Evolutionary conservation across 2,888 invertebrate genomes (phyloP).

Genomic region (Coecobrya sp.): DNA sequence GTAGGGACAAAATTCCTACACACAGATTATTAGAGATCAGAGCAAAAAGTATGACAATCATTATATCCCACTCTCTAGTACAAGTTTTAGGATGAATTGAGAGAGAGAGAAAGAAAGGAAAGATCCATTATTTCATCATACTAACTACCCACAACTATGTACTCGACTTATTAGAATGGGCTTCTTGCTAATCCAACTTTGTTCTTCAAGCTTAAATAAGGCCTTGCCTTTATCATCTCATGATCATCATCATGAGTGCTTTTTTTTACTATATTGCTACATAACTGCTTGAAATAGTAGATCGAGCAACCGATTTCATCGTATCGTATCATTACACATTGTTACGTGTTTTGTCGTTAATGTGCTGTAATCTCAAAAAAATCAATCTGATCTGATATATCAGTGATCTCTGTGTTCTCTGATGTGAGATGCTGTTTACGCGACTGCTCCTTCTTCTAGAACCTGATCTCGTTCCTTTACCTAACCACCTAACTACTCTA

Average conservation of each 20-base stretch:
- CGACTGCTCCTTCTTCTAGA: conserved; percentile 26
- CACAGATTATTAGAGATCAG: conserved; percentile 26
- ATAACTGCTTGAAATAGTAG: background rate
- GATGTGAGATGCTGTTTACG: background rate
- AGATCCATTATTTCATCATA: background rate
- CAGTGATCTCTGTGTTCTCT: too few relatives aligned
- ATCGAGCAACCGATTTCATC: conserved; percentile 33
- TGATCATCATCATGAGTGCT: too few relatives aligned
- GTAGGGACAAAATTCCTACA: conserved; percentile 6
- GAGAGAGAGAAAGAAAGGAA: background rate
- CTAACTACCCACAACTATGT: background rate
- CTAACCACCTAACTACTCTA: background rate
- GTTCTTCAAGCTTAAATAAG: background rate
- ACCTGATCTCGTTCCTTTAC: conserved; percentile 26
- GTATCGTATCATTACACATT: conserved; percentile 2
- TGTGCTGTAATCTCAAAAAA: conserved; percentile 14
- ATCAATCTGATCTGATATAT: conserved; percentile 27
- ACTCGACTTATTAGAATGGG: too few relatives aligned
- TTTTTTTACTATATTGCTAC: too few relatives aligned
- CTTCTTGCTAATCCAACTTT: too few relatives aligned
- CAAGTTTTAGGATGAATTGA: background rate
- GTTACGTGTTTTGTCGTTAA: conserved; percentile 3
- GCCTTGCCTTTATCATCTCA: background rate
- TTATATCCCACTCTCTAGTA: background rate
- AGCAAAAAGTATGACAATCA: conserved; percentile 48